A percentile compares a stretch with the other conserved stretches of the same genome.
phyloP scores from a whole-genome alignment of 2,113 vertebrate species.

The Shinisaurus crocodilurus region DNA sequence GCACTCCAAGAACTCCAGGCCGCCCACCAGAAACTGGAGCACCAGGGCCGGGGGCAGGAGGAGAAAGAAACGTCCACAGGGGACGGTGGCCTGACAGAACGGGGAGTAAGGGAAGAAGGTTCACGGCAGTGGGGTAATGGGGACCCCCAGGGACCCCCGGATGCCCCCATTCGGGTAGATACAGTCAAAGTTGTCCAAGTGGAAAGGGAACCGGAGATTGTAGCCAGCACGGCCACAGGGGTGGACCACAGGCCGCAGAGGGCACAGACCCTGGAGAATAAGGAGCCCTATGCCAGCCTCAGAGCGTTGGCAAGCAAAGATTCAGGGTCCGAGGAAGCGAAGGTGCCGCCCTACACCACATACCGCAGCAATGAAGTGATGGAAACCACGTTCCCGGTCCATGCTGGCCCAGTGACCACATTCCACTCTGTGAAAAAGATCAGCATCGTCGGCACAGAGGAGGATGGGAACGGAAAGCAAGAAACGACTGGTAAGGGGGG shows the following conservation, averaged over 20 bases:
- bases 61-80: constrained; percentile 64
- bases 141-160: neutral
- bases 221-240: constrained; percentile 68
- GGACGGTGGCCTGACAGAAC: constrained; percentile 34
- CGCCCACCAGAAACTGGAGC: constrained; percentile 55
- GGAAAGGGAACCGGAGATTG: constrained; percentile 66
- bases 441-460: constrained; percentile 56
- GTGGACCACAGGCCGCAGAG: constrained; percentile 53
- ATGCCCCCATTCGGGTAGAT: constrained; percentile 43
- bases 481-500: constrained; percentile 18
- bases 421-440: constrained; percentile 71
- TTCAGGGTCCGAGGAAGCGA: neutral
- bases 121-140: neutral
- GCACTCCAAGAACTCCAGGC: constrained; percentile 79
- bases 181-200: constrained; percentile 63
- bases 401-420: neutral
- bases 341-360: neutral
- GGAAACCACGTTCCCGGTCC: constrained; percentile 57
- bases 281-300: constrained; percentile 37
- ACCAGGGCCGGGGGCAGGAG: constrained; percentile 36
- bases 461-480: neutral
- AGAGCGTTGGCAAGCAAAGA: constrained; percentile 31
- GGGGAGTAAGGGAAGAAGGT: neutral
- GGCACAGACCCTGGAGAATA: constrained; percentile 63
- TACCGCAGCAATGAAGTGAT: constrained; percentile 67